A percentile compares a stretch with the other conserved stretches of the same genome.
Evolutionary conservation across 1,140 invertebrate species (phyloP).

Genomic region (Drosophila melanogaster): DNA sequence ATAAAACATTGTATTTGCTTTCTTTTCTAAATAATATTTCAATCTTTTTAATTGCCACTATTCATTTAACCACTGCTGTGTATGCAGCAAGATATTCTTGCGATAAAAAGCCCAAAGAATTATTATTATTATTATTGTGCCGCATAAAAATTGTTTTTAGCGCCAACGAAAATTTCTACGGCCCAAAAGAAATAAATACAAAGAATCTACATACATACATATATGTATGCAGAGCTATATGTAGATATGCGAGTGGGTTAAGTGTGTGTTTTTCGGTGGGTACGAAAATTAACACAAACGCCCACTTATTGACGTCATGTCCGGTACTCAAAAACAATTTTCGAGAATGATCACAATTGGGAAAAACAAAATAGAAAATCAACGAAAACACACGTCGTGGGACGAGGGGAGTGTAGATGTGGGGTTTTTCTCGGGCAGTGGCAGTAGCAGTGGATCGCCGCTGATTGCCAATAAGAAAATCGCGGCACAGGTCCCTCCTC

Average conservation of each 20-base stretch:
- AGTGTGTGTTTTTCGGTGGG: slow-evolving; percentile 45
- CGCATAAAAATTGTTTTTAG: slow-evolving; percentile 55
- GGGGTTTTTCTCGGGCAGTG: neutral
- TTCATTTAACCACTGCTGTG: neutral
- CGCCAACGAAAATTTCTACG: slow-evolving; percentile 37
- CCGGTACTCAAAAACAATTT: slow-evolving; percentile 83
- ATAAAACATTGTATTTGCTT: neutral
- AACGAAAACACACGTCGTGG: slow-evolving; percentile 58
- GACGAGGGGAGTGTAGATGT: neutral
- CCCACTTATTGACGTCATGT: slow-evolving; percentile 83
- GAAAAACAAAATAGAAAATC: slow-evolving; percentile 81
- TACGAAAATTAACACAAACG: slow-evolving; percentile 81
- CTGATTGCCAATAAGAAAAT: slow-evolving; percentile 70
- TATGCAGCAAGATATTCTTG: slow-evolving; percentile 13
- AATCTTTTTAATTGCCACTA: neutral
- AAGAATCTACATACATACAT: neutral
- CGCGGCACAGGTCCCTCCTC: slow-evolving; percentile 12
- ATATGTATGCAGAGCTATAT: neutral
- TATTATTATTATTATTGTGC: slow-evolving; percentile 71
- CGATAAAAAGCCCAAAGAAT: slow-evolving; percentile 66
- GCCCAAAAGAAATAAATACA: slow-evolving; percentile 39
- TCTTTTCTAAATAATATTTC: neutral
- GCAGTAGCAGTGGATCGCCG: slow-evolving; percentile 20
- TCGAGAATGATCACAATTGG: slow-evolving; percentile 82
- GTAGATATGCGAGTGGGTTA: slow-evolving; percentile 21